Evolutionary conservation across 2,888 invertebrate genomes (phyloP).

Genomic region (Synanthedon vespiformis): DNA sequence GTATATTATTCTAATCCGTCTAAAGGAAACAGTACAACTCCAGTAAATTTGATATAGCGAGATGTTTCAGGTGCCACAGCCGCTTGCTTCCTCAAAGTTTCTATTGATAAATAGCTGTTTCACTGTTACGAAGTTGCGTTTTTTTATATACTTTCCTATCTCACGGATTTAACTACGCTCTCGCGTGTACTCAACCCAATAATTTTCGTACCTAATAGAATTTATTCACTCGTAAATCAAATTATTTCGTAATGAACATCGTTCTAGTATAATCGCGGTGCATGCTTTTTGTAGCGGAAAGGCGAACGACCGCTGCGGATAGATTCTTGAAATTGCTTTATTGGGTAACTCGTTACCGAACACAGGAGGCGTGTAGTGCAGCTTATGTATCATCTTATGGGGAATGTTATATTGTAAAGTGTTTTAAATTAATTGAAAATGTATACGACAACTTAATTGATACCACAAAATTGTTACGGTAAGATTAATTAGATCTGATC

Average conservation of each 20-base stretch:
- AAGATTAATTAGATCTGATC: too few relatives aligned
- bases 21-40: neutral
- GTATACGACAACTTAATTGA: too few relatives aligned
- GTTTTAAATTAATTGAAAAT: too few relatives aligned
- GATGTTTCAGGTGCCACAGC: too few relatives aligned
- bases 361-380: slow-evolving; percentile 44
- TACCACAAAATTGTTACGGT: too few relatives aligned
- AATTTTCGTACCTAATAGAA: slow-evolving; percentile 20
- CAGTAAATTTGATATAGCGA: too few relatives aligned
- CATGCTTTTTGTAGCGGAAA: slow-evolving; percentile 50
- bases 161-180: slow-evolving; percentile 21
- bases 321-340: slow-evolving; percentile 61
- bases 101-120: too few relatives aligned
- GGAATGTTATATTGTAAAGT: slow-evolving; percentile 20
- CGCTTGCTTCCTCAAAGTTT: too few relatives aligned
- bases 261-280: slow-evolving; percentile 36
- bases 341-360: slow-evolving; percentile 59
- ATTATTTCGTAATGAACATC: slow-evolving; percentile 24
- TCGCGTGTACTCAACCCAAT: slow-evolving; percentile 24
- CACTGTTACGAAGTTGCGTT: too few relatives aligned
- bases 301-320: slow-evolving; percentile 53
- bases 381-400: slow-evolving; percentile 41
- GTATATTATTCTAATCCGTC: neutral
- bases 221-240: slow-evolving; percentile 17
- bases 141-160: neutral